phyloP scores from a whole-genome alignment of 2,113 vertebrate genomes.

The Agapornis roseicollis region DNA sequence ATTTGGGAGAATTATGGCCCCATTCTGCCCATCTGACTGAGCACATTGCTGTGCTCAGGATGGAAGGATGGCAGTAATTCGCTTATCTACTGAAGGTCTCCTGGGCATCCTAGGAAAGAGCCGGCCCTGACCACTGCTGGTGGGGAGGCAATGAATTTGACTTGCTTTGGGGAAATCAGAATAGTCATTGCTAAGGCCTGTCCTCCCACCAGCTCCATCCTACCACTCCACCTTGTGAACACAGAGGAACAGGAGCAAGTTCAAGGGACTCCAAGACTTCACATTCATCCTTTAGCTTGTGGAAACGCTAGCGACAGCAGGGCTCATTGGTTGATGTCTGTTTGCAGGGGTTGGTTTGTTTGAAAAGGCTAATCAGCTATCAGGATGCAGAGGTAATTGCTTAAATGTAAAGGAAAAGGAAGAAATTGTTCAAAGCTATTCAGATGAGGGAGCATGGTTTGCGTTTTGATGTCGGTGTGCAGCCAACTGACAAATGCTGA shows the following conservation, averaged over 20 bases:
- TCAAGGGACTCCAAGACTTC: background rate
- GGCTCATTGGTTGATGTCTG: background rate
- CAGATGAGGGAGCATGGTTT: conserved; percentile 28
- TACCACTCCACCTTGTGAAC: background rate
- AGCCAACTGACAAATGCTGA: conserved; percentile 57
- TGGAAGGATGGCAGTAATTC: background rate
- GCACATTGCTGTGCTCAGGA: too few relatives aligned
- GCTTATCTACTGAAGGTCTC: background rate
- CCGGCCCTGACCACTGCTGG: background rate
- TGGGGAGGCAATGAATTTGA: background rate
- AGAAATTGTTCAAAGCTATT: conserved; percentile 39
- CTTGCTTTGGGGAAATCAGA: background rate
- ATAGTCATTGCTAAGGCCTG: background rate
- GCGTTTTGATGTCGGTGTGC: background rate
- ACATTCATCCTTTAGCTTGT: background rate
- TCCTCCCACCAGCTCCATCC: background rate
- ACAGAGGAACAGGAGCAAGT: background rate
- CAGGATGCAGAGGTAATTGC: conserved; percentile 22
- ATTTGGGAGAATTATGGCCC: background rate
- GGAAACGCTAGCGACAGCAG: background rate
- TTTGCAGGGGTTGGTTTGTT: conserved; percentile 19
- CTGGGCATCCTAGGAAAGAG: background rate
- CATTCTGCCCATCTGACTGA: background rate
- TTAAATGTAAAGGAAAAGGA: conserved; percentile 21
- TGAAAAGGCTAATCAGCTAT: conserved; percentile 43